Evolutionary conservation across 2,888 invertebrate genomes (phyloP), one percentile per base, ranked within the genome.

Genomic region (Lasioglossum oenotherae): DNA sequence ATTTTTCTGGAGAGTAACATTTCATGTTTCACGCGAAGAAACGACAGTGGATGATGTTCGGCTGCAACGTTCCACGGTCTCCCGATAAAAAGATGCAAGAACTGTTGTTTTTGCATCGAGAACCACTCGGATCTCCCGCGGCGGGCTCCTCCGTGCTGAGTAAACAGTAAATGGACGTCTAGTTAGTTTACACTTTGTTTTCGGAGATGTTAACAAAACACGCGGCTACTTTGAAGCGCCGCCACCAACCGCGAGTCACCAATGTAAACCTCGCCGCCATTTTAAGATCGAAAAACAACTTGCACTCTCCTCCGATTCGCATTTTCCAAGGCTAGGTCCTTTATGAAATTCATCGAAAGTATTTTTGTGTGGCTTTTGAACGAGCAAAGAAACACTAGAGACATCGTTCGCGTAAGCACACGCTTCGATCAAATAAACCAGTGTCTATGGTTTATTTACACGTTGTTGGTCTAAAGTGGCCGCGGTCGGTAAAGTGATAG

Each of bases 151-250:
- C 72, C 71, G 81, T 89, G 92, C 92, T 93, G 93, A 91, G 89
- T 92, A 94, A 94, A 94, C 94, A 94, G 74, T 76, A 81, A 89
- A 85, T 93, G 91, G 92, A 93, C 93, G 92, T 92, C 93, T 92
- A 93, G 93, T 94, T 93, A 94, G 94, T 94, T 94, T 94, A 94
- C 93, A 93, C 93, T 92, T 93, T 93, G 93, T 93, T 93, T 94
- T 92, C 86, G 91, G 90, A 93, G 93, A 93, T 93, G 94, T 94
- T 94, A 94, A 92, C 92, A 91, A 94, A 95, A 94, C 94, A 94
- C 88, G 90, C 88, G 90, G 85, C 88, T 85, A 80, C 93, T 94
- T 94, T 94, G 94, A 94, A 85, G 79, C 69, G 85, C 87, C 91
- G 91, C 92, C 91, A 87, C 89, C 89, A 83, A 88, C 90, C 90